A percentile compares a stretch with the other conserved stretches of the same genome.
phyloP scores from a whole-genome alignment of 1,140 invertebrate species.

The Zaprionus ornatus region DNA sequence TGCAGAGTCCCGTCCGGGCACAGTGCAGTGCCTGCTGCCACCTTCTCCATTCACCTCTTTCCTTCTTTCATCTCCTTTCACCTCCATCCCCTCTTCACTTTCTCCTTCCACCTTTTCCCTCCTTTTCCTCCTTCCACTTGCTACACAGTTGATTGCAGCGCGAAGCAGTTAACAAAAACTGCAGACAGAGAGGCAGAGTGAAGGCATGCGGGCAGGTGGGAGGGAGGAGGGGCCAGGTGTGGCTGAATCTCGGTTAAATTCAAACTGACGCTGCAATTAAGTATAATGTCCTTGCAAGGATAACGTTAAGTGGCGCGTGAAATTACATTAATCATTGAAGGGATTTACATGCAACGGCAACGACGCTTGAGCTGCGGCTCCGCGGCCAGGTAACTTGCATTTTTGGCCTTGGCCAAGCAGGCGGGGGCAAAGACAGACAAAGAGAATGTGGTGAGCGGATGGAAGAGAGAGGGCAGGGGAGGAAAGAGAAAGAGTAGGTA shows the following conservation, averaged over 20 bases:
- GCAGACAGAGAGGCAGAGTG: conserved; percentile 3
- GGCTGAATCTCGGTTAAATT: conserved; percentile 73
- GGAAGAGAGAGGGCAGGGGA: background rate
- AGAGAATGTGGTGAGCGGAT: background rate
- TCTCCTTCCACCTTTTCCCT: background rate
- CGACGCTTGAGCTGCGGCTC: conserved; percentile 4
- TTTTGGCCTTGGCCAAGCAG: conserved; percentile 26
- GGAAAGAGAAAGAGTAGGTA: background rate
- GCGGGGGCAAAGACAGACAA: background rate
- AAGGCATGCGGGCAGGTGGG: background rate
- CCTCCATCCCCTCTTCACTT: background rate
- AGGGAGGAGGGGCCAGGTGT: background rate
- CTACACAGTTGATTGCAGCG: conserved; percentile 10
- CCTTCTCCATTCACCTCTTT: background rate
- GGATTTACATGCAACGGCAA: conserved; percentile 73
- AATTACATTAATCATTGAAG: conserved; percentile 84
- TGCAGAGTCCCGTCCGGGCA: background rate
- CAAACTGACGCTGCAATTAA: conserved; percentile 83
- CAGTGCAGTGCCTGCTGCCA: background rate
- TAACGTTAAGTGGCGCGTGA: conserved; percentile 83
- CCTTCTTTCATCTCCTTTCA: too few species aligned
- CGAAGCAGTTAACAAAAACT: conserved; percentile 33
- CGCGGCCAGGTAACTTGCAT: conserved; percentile 25
- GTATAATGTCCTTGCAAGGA: conserved; percentile 83
- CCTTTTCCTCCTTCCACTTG: background rate